phyloP scores from a whole-genome alignment of 2,888 invertebrate genomes.

The Volucella zonaria region DNA sequence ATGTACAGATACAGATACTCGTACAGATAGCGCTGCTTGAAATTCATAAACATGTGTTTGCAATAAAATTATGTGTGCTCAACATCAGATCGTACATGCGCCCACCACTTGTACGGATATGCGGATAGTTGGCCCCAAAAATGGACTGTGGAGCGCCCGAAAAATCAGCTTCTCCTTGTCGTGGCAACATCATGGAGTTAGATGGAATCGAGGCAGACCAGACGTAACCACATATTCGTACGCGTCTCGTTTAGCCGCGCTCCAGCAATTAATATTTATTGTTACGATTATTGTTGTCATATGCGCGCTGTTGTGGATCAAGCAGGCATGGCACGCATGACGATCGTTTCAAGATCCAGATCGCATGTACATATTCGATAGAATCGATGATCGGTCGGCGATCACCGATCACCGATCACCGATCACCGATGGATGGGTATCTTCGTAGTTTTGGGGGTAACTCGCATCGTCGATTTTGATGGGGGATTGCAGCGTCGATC shows the following conservation, averaged over 20 bases:
- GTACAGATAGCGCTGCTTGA: conserved; percentile 68
- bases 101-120: conserved; percentile 47
- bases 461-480: conserved; percentile 52
- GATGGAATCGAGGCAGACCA: background rate
- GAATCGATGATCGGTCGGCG: conserved; percentile 66
- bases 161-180: conserved; percentile 46
- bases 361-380: conserved; percentile 60
- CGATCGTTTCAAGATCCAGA: conserved; percentile 73
- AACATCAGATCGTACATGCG: conserved; percentile 70
- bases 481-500: conserved; percentile 47
- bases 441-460: conserved; percentile 32
- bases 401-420: conserved; percentile 37
- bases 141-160: conserved; percentile 57
- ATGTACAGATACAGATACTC: conserved; percentile 17
- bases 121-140: conserved; percentile 58
- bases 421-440: conserved; percentile 56
- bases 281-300: conserved; percentile 74
- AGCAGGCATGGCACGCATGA: conserved; percentile 73
- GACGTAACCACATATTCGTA: conserved; percentile 2
- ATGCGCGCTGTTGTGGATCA: conserved; percentile 68
- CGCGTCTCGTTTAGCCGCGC: conserved; percentile 17
- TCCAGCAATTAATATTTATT: conserved; percentile 73
- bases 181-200: conserved; percentile 3
- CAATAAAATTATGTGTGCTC: conserved; percentile 75
- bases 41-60: conserved; percentile 77